Evolutionary conservation across 2,113 vertebrate species (phyloP), one percentile per base, ranked within the genome.

Genomic region (Callocephalon fimbriatum): DNA sequence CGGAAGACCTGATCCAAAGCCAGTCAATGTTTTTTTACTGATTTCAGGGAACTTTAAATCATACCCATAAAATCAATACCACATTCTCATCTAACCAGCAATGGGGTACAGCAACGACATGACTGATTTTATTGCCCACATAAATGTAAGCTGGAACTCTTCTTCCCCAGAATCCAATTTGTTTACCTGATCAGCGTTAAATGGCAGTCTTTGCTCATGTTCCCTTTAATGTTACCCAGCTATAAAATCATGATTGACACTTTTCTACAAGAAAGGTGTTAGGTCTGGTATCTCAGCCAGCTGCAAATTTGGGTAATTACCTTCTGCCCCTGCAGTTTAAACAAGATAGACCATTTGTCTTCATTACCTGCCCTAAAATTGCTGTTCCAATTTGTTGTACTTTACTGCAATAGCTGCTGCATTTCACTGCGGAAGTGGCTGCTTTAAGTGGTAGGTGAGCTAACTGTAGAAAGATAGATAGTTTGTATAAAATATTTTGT

Each of bases 401-500:
- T 95, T 92, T 97, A 94, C 76, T 94, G 93, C 88, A 95, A 87
- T 86, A 89, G 65, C 70, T 89, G 58, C 65, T 87, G 84, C 88
- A 91, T 95, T 97, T 92, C 89, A 87, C 66, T 87, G 91, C 70
- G 82, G 77, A 95, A 93, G 62, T 51, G 47, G 31, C 53, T 94
- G 66, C 66, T 95, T 85, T 87, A 91, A 95, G 73, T 86, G 53
- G 80, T 85, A 87, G 94, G 91, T 94, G 61, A 97, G 70, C 31
- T 78, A 83, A 95, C 95, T 96, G 88, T 74, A 89, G 68, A 94
- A 88, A 93, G 94, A 94, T 58, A 88, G 75, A 95, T 89, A 87
- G 92, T 92, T 93, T 95, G 44, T 85, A 92, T 93, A 94, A 97
- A 97, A 97, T 95, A 96, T 96, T 95, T 92, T 93, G 86, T 53